These are phyloP conservation scores for Mormyrus lacerda DNA, from an alignment of 2,113 vertebrate species.

Conservation along the genomic window DNA sequence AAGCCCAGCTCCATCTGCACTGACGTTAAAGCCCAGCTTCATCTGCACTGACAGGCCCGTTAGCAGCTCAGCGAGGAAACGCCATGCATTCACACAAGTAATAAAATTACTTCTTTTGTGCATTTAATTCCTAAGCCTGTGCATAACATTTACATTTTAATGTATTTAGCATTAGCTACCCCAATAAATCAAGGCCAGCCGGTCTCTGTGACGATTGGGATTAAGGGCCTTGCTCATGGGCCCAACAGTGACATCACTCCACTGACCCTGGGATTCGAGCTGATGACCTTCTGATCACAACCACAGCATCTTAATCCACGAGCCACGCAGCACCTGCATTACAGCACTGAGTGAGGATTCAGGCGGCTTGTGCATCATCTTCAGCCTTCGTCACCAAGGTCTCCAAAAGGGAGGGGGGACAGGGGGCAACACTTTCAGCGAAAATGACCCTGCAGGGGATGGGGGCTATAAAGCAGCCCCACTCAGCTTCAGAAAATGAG, in stretches of 20 bases:
- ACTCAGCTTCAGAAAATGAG: not conserved
- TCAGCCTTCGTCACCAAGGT: not conserved
- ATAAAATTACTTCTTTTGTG: not conserved
- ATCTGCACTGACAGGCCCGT: not conserved
- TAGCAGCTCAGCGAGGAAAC: not conserved
- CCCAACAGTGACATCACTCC: no score
- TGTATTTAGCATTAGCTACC: no score
- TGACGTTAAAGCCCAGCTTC: not conserved
- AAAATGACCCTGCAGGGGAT: not conserved
- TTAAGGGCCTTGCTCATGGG: no score
- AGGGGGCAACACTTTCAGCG: not conserved
- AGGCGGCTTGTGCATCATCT: no score
- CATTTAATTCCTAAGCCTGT: no score
- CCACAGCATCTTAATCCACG: no score
- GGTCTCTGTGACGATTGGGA: no score
- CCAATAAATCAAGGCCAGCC: no score
- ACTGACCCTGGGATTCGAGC: no score
- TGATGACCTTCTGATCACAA: no score
- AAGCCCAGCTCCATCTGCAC: not conserved
- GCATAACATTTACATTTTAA: no score
- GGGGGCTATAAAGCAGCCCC: not conserved
- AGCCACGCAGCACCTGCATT: not conserved
- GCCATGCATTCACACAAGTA: not conserved
- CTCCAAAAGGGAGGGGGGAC: not conserved
- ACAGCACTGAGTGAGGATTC: no score